Percentiles rank a stretch among this genome's conserved stretches.
Evolutionary conservation across 1,140 invertebrate species (phyloP).

Genomic region (Drosophila pallidifrons): DNA sequence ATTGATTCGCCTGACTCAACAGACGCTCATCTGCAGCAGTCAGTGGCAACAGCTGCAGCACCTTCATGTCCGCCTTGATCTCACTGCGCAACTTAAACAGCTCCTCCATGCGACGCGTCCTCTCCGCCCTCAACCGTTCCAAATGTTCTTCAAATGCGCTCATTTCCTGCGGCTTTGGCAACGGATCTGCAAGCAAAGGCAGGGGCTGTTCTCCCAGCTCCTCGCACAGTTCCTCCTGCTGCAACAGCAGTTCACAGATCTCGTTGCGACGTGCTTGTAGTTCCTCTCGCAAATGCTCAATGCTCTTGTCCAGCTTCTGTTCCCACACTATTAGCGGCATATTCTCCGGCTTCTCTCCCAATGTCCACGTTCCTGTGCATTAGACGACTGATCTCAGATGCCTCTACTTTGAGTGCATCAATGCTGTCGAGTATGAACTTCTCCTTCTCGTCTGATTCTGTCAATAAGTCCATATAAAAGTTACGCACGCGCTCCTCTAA

Average conservation of each 20-base stretch:
- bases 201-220: slow-evolving; percentile 62
- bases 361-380: slow-evolving; percentile 50
- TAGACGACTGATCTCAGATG: slow-evolving; percentile 41
- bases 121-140: slow-evolving; percentile 35
- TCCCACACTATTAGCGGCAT: slow-evolving; percentile 62
- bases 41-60: slow-evolving; percentile 45
- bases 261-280: slow-evolving; percentile 54
- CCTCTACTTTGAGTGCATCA: slow-evolving; percentile 37
- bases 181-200: slow-evolving; percentile 57
- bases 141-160: slow-evolving; percentile 55
- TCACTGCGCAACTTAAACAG: slow-evolving; percentile 50
- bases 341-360: slow-evolving; percentile 25
- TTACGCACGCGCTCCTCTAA: slow-evolving; percentile 56
- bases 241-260: slow-evolving; percentile 59
- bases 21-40: slow-evolving; percentile 50
- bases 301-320: slow-evolving; percentile 55
- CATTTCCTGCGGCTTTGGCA: slow-evolving; percentile 63
- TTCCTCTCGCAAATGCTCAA: slow-evolving; percentile 55
- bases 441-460: slow-evolving; percentile 62
- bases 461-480: slow-evolving; percentile 62
- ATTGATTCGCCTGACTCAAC: slow-evolving; percentile 60
- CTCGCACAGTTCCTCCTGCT: slow-evolving; percentile 68
- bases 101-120: slow-evolving; percentile 42
- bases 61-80: slow-evolving; percentile 61
- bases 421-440: slow-evolving; percentile 45